A percentile compares a stretch with the other conserved stretches of the same genome.
These are phyloP conservation scores for Parnassius mnemosyne DNA, from an alignment of 2,888 invertebrate genomes.

Conservation along the genomic window DNA sequence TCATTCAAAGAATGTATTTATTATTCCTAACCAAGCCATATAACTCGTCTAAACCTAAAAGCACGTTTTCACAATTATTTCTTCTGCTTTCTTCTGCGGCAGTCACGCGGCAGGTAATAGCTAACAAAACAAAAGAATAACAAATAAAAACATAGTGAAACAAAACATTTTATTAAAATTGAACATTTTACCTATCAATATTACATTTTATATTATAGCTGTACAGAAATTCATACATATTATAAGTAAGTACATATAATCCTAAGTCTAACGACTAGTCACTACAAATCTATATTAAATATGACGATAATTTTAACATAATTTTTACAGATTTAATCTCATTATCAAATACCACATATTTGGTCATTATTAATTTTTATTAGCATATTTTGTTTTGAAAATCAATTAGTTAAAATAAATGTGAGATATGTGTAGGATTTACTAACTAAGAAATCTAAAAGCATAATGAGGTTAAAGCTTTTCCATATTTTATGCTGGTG, in stretches of 20 bases:
- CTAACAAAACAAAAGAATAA: background rate
- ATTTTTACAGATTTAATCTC: constrained; percentile 16
- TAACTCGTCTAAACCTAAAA: too few species aligned
- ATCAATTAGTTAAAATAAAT: too few species aligned
- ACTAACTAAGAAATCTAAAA: too few species aligned
- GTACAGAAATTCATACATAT: constrained; percentile 13
- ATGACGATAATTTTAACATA: constrained; percentile 9
- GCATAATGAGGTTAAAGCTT: too few species aligned
- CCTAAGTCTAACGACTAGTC: constrained; percentile 23
- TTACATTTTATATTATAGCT: constrained; percentile 11
- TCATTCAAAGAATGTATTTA: too few species aligned
- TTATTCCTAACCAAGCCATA: too few species aligned
- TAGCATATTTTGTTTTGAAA: background rate
- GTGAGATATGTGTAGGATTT: too few species aligned
- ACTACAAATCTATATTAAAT: constrained; percentile 11
- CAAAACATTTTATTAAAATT: constrained; percentile 21
- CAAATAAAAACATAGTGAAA: background rate
- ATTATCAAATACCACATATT: background rate
- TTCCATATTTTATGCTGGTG: too few species aligned
- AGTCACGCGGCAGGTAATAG: too few species aligned
- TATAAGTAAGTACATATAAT: constrained; percentile 1
- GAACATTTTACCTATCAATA: constrained; percentile 10
- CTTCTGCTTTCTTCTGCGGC: too few species aligned
- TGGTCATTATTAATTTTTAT: background rate
- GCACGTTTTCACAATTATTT: too few species aligned